Evolutionary conservation across 2,113 vertebrate species (phyloP).

Genomic region (Sapayoa aenigma): DNA sequence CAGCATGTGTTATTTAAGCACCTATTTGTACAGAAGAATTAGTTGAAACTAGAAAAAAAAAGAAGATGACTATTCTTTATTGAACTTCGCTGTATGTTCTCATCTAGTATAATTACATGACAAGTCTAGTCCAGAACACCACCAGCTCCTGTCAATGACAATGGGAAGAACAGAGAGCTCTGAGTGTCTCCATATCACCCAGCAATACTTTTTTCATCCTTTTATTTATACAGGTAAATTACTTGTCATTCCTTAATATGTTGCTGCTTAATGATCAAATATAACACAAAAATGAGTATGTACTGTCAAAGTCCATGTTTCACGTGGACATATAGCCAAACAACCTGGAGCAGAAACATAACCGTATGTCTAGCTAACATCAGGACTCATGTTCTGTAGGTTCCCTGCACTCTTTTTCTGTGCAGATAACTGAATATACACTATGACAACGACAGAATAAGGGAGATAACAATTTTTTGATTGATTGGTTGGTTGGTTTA

Average conservation of each 20-base stretch:
- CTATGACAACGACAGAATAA: background rate
- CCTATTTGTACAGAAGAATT: constrained; percentile 32
- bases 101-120: constrained; percentile 20
- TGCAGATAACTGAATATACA: background rate
- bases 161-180: background rate
- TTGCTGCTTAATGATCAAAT: constrained; percentile 25
- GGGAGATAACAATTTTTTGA: background rate
- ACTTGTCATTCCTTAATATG: constrained; percentile 37
- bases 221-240: background rate
- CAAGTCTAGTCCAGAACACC: constrained; percentile 1
- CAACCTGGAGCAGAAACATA: background rate
- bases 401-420: background rate
- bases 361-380: background rate
- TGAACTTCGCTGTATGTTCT: constrained; percentile 4
- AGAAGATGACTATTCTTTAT: background rate
- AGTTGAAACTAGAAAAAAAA: background rate
- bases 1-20: constrained; percentile 59
- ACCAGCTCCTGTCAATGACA: background rate
- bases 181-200: background rate
- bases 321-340: background rate
- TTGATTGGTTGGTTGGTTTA: background rate
- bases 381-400: background rate
- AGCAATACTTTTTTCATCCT: background rate
- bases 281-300: background rate
- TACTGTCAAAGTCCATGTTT: background rate